Base-by-base conservation (phyloP, 2,888 invertebrate species). In the Alloscopus bannaensis region DNA sequence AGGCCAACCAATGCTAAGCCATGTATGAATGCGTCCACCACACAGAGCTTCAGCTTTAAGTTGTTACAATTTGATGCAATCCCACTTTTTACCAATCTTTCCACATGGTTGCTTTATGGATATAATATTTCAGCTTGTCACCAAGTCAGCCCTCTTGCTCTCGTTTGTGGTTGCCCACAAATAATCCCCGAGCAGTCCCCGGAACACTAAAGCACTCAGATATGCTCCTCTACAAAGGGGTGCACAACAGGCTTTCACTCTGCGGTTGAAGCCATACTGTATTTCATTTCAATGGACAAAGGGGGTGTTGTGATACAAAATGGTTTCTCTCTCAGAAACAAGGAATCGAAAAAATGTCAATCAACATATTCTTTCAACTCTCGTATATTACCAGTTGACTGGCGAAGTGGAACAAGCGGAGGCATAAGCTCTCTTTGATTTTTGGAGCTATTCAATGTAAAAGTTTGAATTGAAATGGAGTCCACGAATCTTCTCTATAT, bases 81-180 rank as follows among this genome's bases (percentile, higher is more conserved):
- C 20, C 40, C 18, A 40, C 29, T 72, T 62, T 62, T 52, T 55
- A 40, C 45, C 55, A 75, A 68, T 68, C 68, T 59, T 75, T 68
- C 66, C 75, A 60, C 68, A 68, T 60, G 68, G 68, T 68, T 68
- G 57, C 66, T 45, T 68, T 47, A 68, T 75, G 60, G 75, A 75
- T 59, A 36, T 60, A 60, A 75, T 75, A 75, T 75, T 75, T 75
- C 75, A 75, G 68, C 36, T 68, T 75, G 75, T 75, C 75, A 65
- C 65, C 73, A 55, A 52, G 52, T 59, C 59, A 62, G 50, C n/a
- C 45, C 24, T 3, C 31, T 11, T 55, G n/a, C n/a, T n/a, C n/a
- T n/a, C n/a, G n/a, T 40, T 55, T 2, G 8, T 42, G 55, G 57
- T 57, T 31, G 28, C 55, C 55, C 24, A n/a, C 36, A 52, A 22